Evolutionary conservation across 2,113 vertebrate genomes (phyloP).

Genomic region (Buteo buteo): DNA sequence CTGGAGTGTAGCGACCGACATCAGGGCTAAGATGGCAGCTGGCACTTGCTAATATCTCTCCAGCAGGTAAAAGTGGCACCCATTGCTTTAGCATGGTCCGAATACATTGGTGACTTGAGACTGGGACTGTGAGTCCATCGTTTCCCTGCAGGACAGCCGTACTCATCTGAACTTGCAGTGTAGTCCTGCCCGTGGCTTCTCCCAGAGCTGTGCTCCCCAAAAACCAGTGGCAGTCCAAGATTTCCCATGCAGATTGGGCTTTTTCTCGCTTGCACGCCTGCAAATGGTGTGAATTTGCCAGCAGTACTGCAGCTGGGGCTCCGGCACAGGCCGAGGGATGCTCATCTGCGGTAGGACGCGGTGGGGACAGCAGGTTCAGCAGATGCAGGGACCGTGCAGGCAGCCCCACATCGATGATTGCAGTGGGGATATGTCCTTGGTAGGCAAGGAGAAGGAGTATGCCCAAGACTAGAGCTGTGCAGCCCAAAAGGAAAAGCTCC

Average conservation of each 20-base stretch:
- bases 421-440: no score
- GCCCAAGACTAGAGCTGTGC: background rate
- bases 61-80: background rate
- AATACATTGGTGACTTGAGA: fast-evolving
- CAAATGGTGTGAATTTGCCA: background rate
- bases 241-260: background rate
- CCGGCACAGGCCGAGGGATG: fast-evolving
- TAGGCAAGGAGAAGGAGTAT: background rate
- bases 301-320: background rate
- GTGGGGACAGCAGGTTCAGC: background rate
- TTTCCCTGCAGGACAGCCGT: background rate
- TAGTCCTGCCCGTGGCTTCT: background rate
- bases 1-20: background rate
- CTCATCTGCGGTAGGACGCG: fast-evolving
- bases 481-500: background rate
- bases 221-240: background rate
- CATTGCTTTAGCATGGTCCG: background rate
- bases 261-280: background rate
- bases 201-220: fast-evolving
- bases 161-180: fast-evolving
- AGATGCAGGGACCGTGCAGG: fast-evolving
- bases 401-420: fast-evolving
- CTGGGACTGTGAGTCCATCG: background rate
- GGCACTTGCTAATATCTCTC: background rate
- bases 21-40: background rate